A percentile compares a stretch with the other conserved stretches of the same genome.
Conservation (phyloP, 2,888 invertebrate species). For the Podotricha telesiphe region DNA sequence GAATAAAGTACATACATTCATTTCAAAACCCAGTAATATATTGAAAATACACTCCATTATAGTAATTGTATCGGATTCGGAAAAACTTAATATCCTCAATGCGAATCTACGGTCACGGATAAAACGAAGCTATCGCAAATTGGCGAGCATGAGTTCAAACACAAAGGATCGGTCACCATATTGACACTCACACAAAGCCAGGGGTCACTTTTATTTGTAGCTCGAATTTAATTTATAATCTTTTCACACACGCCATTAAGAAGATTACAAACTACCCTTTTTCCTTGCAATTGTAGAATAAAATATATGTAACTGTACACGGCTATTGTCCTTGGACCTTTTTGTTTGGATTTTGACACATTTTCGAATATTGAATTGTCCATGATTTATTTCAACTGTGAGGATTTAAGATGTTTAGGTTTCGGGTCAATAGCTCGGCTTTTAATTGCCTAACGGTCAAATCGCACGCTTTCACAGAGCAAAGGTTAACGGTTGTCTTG, state of each 20-base stretch:
- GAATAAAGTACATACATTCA: constrained; percentile 11
- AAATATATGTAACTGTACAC: constrained; percentile 70
- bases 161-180: constrained; percentile 82
- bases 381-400: constrained; percentile 73
- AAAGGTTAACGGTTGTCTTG: constrained; percentile 69
- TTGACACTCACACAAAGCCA: constrained; percentile 81
- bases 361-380: constrained; percentile 71
- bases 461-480: constrained; percentile 66
- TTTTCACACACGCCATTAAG: constrained; percentile 84
- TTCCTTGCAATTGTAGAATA: constrained; percentile 79
- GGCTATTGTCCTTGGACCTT: constrained; percentile 71
- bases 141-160: constrained; percentile 76
- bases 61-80: constrained; percentile 50
- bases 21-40: constrained; percentile 18
- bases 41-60: constrained; percentile 50
- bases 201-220: constrained; percentile 84
- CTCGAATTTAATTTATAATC: constrained; percentile 85
- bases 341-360: constrained; percentile 74
- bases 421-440: constrained; percentile 72
- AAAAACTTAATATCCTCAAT: constrained; percentile 59
- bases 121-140: constrained; percentile 74
- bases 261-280: constrained; percentile 82
- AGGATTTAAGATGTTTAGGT: constrained; percentile 64
- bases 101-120: constrained; percentile 64
- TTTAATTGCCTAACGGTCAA: constrained; percentile 73